These are phyloP conservation scores for Salarias fasciatus DNA, from an alignment of 2,797 vertebrate genomes.

Conservation along the genomic window DNA sequence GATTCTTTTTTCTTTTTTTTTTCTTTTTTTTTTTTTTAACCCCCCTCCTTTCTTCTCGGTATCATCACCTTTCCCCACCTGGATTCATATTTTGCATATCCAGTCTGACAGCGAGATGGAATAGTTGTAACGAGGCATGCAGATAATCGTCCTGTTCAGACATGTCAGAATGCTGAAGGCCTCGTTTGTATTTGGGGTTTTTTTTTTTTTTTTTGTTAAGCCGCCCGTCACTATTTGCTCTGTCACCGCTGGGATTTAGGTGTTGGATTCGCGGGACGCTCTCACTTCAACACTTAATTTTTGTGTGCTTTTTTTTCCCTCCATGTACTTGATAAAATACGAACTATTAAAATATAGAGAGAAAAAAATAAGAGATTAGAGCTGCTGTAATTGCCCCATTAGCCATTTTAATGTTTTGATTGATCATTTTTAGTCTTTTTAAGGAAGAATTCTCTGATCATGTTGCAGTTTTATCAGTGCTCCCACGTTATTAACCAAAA, in stretches of 20 bases:
- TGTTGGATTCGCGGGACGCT: no score
- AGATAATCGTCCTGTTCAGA: slow-evolving; percentile 52
- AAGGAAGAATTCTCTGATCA: no score
- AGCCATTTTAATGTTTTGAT: no score
- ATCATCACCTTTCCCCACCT: slow-evolving; percentile 43
- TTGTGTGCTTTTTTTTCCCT: neutral
- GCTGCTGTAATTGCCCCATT: no score
- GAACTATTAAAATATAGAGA: neutral
- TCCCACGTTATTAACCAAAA: no score
- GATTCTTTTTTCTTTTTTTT: slow-evolving; percentile 30
- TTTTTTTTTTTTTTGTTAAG: slow-evolving; percentile 22
- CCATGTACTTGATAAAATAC: neutral
- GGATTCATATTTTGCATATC: slow-evolving; percentile 61
- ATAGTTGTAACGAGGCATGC: slow-evolving; percentile 60
- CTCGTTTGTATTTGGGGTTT: slow-evolving; percentile 37
- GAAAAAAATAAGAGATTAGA: neutral
- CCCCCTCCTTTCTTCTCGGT: slow-evolving; percentile 6
- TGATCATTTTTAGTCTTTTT: no score
- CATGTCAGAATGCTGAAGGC: slow-evolving; percentile 42
- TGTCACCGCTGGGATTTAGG: neutral
- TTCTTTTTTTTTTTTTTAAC: no score
- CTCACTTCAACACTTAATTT: neutral
- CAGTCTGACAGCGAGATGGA: slow-evolving; percentile 66
- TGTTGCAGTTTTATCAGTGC: no score
- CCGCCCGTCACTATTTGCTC: slow-evolving; percentile 31